Evolutionary conservation across 37 sponge, comb jelly and placozoan genomes (phyloP), one percentile per base, ranked within the genome.

Genomic region (Ianthella basta): DNA sequence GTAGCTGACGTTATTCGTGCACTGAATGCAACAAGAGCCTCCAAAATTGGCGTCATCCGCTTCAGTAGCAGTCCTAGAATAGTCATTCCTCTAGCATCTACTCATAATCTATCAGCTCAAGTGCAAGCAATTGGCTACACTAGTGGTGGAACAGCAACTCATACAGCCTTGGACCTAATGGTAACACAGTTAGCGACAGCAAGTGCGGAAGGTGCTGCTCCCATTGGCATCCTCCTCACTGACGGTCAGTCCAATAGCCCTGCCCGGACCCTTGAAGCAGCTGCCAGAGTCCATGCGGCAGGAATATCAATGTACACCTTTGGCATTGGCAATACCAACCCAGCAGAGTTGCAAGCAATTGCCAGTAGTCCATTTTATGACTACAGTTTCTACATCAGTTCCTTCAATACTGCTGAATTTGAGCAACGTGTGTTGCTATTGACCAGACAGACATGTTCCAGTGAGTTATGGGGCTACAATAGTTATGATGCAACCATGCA

Each of bases 281-380:
- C 73, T 29, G 30, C 23, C 30, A 32, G 14, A 10, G 73, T 72
- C 12, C 73, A 72, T 72, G 35, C 8, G 13, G 35, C 73, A 30
- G 73, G 73, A 15, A 72, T 72, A 23, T 30, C 14, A 33, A 72
- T 72, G 73, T 72, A 72, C 73, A 72, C 80, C 4, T 21, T 79
- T 79, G 80, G 80, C 8, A 56, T 79, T 54, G 80, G 80, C 12
- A 56, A 56, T 24, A 24, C 57, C n/a, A 79, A 79, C 29, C 56
- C 32, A n/a, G 56, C 56, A 10, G 80, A 79, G 59, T 53, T 79
- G 12, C 19, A 79, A 30, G 20, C 24, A 12, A 79, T 79, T 79
- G 80, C 80, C 10, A 79, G 57, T 54, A 12, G 20, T 21, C 80
- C 80, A 30, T 6, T 10, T 56, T 41, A 20, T 34, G 73, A 72